Base-by-base conservation (phyloP, 1,140 invertebrate genomes). In the Microplitis demolitor region DNA sequence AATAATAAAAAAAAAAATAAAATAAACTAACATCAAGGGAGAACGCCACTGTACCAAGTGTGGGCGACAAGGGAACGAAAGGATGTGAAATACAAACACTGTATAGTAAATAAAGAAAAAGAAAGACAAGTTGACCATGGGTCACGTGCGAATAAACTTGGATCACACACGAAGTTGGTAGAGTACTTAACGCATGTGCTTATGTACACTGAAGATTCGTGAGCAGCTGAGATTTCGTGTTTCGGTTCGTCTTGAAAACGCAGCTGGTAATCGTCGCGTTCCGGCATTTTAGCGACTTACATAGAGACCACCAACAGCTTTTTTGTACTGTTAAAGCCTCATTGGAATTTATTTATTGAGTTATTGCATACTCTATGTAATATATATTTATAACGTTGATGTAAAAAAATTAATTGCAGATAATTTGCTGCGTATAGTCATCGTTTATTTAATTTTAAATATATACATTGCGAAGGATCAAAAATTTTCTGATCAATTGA, bases 41-140 rank as follows among this genome's bases (percentile, higher is more conserved):
- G 39, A 75, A 67, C 45, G 67, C 73, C 74, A 71, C 71, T 62
- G 68, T 54, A 39, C 56, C 54, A 51, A 61, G 77, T 78, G 82
- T 83, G 83, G 81, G 82, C 81, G 80, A 76, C 82, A 67, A 75
- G 83, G 79, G 37, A 37, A 37, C 3, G 51, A 78, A 83, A 81
- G 81, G 82, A 86, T 82, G 83, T 83, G 80, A 86, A 85, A 80
- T 80, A 81, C 80, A 86, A 86, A 84, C 83, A 82, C 78, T 51
- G 75, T 64, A 58, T 68, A 68, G 67, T 69, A 78, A 77, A 75
- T 45, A 39, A 37, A 58, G 62, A 71, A 50, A 66, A 66, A 60
- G 51, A 56, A 62, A 37, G 45, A 54, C n/a, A 45, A 68, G 50
- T 53, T 68, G 73, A 71, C 62, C 51, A 56, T 56, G 61, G 69